A percentile compares a stretch with the other conserved stretches of the same genome.
These are phyloP conservation scores for Sternotherus odoratus DNA, from an alignment of 2,797 vertebrate species.

Conservation along the genomic window DNA sequence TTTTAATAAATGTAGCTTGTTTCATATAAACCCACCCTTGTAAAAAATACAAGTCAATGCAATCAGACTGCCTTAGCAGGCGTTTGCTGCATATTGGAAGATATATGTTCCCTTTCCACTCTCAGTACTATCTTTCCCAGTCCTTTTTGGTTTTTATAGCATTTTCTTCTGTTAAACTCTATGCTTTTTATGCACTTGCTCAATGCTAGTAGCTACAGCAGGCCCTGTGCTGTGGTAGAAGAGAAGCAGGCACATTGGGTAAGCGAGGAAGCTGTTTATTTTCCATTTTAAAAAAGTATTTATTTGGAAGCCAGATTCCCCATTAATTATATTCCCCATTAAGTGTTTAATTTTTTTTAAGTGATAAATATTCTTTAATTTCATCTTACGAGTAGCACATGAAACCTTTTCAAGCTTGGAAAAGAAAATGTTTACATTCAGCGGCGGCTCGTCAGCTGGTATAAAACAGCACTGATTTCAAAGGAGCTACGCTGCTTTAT, in stretches of 20 bases:
- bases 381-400: background rate
- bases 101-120: background rate
- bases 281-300: background rate
- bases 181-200: background rate
- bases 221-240: background rate
- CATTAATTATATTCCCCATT: background rate
- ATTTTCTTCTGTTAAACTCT: background rate
- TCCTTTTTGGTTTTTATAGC: background rate
- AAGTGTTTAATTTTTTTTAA: background rate
- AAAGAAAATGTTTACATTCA: background rate
- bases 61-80: background rate
- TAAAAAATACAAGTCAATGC: background rate
- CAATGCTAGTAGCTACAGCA: background rate
- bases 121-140: background rate
- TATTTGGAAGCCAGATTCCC: background rate
- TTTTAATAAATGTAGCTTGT: background rate
- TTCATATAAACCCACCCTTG: background rate
- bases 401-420: background rate
- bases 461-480: background rate
- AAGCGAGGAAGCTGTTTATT: background rate
- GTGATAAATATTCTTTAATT: background rate
- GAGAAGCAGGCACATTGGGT: background rate
- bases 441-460: background rate
- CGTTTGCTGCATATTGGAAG: background rate
- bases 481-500: accelerated